These are phyloP conservation scores for Leptodactylus fallax DNA, from an alignment of 2,797 vertebrate species.

Conservation along the genomic window DNA sequence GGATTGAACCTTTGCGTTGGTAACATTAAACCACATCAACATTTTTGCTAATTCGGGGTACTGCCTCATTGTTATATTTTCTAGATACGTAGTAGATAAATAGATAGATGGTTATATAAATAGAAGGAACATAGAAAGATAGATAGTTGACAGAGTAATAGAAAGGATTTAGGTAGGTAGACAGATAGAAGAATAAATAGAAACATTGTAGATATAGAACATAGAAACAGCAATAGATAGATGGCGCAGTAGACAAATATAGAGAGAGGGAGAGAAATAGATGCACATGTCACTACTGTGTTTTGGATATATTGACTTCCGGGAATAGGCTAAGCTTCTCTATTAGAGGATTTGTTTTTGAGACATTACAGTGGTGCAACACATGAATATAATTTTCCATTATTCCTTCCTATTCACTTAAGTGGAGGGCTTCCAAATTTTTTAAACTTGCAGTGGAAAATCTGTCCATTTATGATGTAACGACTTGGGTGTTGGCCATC, in stretches of 20 bases:
- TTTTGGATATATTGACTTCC: not conserved
- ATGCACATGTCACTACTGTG: no score
- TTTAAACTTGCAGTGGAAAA: constrained; percentile 37
- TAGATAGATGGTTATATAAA: not conserved
- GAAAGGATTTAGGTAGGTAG: not conserved
- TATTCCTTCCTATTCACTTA: constrained; percentile 1
- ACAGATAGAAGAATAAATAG: no score
- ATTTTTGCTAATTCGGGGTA: no score
- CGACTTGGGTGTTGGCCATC: constrained; percentile 40
- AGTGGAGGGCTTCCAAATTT: constrained; percentile 33
- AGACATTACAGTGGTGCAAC: not conserved
- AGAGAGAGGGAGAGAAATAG: no score
- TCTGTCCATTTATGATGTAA: constrained; percentile 38
- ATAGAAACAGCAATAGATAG: not conserved
- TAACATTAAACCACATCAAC: no score
- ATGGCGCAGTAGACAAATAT: not conserved
- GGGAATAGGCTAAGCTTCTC: not conserved
- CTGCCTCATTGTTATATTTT: no score
- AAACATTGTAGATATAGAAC: no score
- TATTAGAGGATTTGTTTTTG: not conserved
- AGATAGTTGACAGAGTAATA: not conserved
- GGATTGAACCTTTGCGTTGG: no score
- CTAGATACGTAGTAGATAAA: not conserved
- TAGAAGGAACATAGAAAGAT: not conserved
- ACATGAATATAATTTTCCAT: constrained; percentile 6